Conservation (phyloP, 2,113 vertebrate genomes). For the Hipposideros armiger region DNA sequence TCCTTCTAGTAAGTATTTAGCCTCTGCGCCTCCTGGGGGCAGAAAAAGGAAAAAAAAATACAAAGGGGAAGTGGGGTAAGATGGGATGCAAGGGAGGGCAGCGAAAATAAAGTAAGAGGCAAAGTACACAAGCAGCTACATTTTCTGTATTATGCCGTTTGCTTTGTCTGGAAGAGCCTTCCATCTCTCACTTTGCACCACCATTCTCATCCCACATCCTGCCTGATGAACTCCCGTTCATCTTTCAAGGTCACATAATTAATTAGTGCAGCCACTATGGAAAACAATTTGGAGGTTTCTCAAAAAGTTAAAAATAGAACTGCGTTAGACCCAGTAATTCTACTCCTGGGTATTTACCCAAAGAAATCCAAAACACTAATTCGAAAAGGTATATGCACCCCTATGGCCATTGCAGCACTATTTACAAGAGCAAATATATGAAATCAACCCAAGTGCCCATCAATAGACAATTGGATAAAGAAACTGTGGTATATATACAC, state of each 20-base stretch:
- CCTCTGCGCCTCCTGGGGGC: not conserved
- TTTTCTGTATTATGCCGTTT: not conserved
- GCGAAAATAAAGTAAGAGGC: not conserved
- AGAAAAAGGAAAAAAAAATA: slow-evolving; percentile 14
- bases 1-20: slow-evolving; percentile 20
- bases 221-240: not conserved
- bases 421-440: no score
- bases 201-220: not conserved
- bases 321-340: no score
- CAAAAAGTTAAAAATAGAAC: no score
- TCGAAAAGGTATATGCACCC: no score
- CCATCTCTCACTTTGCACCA: not conserved
- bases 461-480: no score
- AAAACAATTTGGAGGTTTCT: not conserved
- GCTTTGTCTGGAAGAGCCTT: not conserved
- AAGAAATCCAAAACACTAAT: no score
- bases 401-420: no score
- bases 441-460: no score
- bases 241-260: not conserved
- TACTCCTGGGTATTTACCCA: no score
- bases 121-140: not conserved
- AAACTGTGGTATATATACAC: no score
- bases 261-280: not conserved
- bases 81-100: not conserved
- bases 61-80: not conserved